Evolutionary conservation across 92 coral and sea anemone species (phyloP), one percentile per base, ranked within the genome.

Genomic region (Siderastrea siderea): DNA sequence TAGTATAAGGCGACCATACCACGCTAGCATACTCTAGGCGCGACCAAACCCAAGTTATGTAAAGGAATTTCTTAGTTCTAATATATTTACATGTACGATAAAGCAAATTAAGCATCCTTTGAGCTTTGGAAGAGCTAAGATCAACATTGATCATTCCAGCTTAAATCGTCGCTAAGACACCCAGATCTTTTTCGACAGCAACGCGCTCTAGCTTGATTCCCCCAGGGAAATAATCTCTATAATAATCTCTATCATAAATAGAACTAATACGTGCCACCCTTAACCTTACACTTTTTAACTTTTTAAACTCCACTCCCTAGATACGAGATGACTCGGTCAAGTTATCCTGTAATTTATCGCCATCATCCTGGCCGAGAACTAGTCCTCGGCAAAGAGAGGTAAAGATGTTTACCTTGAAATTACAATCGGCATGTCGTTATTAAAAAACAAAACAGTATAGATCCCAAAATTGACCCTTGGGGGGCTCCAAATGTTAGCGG

Each of bases 111-210:
- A 74, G 82, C 79, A 76, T 76, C 17, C 64, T 58, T 71, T 86
- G 90, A 78, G 85, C 85, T 80, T 84, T 52, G 47, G 65, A 9
- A 9, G 78, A 13, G 17, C 68, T 68, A 49, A 53, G 43, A 85
- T 85, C 83, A 75, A 75, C 81, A 65, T 85, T n/a, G 89, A 14
- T 69, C 53, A 86, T 86, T 86, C 90, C 84, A 66, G 17, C 90
- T 86, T 50, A 77, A 62, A 19, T 77, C 62, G 19, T 86, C 13
- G 13, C 57, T 77, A 86, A 62, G 17, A 75, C 89, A 74, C 90
- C 90, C 47, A 85, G 83, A 65, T 85, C 89, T 66, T 85, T 85
- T 55, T 75, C 83, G 43, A 85, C 89, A 59, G n/a, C 3, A 14
- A 86, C 90, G 11, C 84, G 77, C n/a, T 86, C 90, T 82, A 70